A percentile compares a stretch with the other conserved stretches of the same genome.
Conservation (phyloP, 2,797 vertebrate genomes). For the Tolypeutes matacus region DNA sequence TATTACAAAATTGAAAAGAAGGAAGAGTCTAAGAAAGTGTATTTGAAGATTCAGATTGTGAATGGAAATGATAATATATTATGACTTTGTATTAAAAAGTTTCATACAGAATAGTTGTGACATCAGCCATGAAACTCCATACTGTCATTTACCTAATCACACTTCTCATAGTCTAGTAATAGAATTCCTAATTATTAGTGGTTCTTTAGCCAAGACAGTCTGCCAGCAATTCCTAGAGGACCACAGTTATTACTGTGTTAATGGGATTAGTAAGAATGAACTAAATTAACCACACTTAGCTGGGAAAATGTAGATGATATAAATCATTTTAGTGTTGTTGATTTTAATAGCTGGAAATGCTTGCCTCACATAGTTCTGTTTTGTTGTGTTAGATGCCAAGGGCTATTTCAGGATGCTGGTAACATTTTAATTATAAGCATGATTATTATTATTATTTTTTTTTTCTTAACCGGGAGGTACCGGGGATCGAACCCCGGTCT, state of each 20-base stretch:
- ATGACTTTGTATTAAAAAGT: slow-evolving; percentile 8
- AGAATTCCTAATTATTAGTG: not conserved
- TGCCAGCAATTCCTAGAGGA: slow-evolving; percentile 37
- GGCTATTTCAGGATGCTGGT: not conserved
- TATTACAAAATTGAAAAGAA: slow-evolving; percentile 55
- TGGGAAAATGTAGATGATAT: slow-evolving; percentile 38
- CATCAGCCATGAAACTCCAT: not conserved
- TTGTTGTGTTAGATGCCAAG: slow-evolving; percentile 52
- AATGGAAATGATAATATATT: not conserved
- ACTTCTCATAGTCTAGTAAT: not conserved
- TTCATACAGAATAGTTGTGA: slow-evolving; percentile 5
- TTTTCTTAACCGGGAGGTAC: too few species aligned
- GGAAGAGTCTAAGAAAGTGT: not conserved
- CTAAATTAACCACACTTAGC: not conserved
- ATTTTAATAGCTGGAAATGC: not conserved
- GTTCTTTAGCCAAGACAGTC: not conserved
- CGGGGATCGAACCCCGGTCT: too few species aligned
- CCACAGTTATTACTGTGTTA: slow-evolving; percentile 28
- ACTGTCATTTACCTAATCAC: not conserved
- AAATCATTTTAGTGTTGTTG: slow-evolving; percentile 42
- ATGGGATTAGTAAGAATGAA: slow-evolving; percentile 40
- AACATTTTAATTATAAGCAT: not conserved
- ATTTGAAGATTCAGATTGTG: slow-evolving; percentile 60
- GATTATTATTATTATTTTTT: too few species aligned
- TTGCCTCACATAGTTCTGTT: not conserved